Base-by-base conservation (phyloP, 2,888 invertebrate genomes). In the Oligia fasciuncula region DNA sequence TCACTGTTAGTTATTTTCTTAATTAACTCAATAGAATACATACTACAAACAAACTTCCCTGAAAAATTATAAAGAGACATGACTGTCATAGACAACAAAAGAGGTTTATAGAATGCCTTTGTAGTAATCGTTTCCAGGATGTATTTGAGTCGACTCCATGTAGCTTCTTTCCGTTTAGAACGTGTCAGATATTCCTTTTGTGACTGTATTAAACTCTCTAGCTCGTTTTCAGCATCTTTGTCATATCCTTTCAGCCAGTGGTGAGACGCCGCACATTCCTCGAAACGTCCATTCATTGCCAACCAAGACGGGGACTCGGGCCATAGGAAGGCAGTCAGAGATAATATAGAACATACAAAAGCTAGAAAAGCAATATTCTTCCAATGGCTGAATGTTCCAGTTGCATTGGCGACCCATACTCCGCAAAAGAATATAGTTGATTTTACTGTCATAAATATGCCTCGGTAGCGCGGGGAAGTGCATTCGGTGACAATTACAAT, bases 221-320 rank as follows among this genome's bases (percentile, higher is more conserved):
- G 79, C 81, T 94, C 93, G 35, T 81, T 90, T 78, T 92, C 91
- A 2, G 93, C 89, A 57, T 89, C 88, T 29, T 84, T 85, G 49
- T 83, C 87, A 43, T 76, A 80, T 9, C 94, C 94, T 85, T 94
- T 93, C 4, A 94, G 80, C 92, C 93, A 92, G 65, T 88, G 89
- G 72, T 92, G 93, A 0, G 93, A 88, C 17, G 79, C 79, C 4
- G 90, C 91, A 77, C 94, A 92, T 79, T 93, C 93, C 0, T 93
- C 91, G 43, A 91, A 93, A 60, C 91, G 90, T 29, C 93, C 92
- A 75, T 91, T 92, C 83, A 93, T 91, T 14, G 93, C 94, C 13
- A 94, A 86, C 94, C 94, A 94, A 60, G 92, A 91, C 0, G 93
- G 94, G 5, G 93, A 93, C 78, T 93, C 93, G 0, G 93, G 93